A percentile compares a stretch with the other conserved stretches of the same genome.
Conservation (phyloP, 2,113 vertebrate genomes). For the Copsychus sechellarum region DNA sequence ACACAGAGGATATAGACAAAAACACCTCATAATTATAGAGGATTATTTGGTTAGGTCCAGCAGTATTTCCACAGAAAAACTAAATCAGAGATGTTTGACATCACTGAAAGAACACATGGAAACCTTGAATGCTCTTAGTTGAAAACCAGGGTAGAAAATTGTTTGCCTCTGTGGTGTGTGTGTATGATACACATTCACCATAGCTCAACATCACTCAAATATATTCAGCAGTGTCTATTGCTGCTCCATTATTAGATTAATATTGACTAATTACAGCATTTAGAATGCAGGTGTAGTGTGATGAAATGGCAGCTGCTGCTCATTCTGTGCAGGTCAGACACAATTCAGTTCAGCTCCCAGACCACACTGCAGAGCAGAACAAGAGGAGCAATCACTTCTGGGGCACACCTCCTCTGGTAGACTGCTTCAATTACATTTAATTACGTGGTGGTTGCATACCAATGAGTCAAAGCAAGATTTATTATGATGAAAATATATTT, state of each 20-base stretch:
- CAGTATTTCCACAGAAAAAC: background rate
- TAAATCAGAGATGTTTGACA: background rate
- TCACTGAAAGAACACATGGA: background rate
- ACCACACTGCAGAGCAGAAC: background rate
- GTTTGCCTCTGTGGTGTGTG: background rate
- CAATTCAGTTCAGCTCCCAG: background rate
- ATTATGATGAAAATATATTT: background rate
- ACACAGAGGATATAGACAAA: background rate
- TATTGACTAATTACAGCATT: background rate
- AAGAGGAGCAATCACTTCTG: background rate
- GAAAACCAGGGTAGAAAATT: background rate
- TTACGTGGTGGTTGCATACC: background rate
- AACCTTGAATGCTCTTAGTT: background rate
- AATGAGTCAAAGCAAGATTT: background rate
- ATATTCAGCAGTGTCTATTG: background rate
- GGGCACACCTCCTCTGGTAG: constrained; percentile 23
- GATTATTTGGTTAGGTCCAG: background rate
- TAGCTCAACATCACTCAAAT: background rate
- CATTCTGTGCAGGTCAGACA: background rate
- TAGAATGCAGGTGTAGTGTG: background rate
- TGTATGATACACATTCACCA: background rate
- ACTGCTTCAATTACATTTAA: background rate
- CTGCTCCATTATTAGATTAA: background rate
- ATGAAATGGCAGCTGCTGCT: background rate
- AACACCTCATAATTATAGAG: background rate